Percentiles rank a stretch among this genome's conserved stretches.
Evolutionary conservation across 2,113 vertebrate species (phyloP).

Genomic region (Okapia johnstoni): DNA sequence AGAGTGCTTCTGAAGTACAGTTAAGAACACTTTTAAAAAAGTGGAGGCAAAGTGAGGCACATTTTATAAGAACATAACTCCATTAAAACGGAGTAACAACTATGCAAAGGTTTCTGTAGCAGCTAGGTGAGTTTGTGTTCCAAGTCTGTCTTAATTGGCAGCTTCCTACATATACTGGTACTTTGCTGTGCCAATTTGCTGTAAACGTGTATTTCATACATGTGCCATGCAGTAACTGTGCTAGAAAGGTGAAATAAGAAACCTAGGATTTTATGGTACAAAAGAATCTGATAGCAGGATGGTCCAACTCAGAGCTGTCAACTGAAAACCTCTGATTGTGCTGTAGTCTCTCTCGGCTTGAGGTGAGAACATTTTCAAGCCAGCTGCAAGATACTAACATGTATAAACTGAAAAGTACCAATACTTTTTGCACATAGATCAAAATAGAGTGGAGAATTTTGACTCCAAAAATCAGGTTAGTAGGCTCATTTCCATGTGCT

Average conservation of each 20-base stretch:
- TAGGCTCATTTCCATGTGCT: constrained; percentile 81
- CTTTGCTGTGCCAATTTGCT: constrained; percentile 44
- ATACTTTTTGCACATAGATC: constrained; percentile 77
- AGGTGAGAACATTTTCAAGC: constrained; percentile 5
- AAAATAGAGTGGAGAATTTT: constrained; percentile 69
- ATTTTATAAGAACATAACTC: neutral
- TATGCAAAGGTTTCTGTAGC: constrained; percentile 52
- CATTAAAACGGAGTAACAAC: constrained; percentile 25
- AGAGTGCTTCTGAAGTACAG: constrained; percentile 42
- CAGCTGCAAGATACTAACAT: neutral
- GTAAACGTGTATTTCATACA: neutral
- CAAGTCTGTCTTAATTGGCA: neutral
- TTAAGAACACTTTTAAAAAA: constrained; percentile 28
- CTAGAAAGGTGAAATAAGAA: constrained; percentile 33
- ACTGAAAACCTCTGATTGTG: neutral
- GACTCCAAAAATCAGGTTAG: constrained; percentile 67
- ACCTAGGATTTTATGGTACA: neutral
- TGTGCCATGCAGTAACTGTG: neutral
- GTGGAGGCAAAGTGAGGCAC: constrained; percentile 28
- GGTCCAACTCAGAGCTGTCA: neutral
- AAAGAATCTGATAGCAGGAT: neutral
- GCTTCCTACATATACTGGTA: neutral
- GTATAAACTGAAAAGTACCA: constrained; percentile 79
- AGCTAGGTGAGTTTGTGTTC: constrained; percentile 30
- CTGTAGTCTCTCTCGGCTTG: neutral